phyloP scores from a whole-genome alignment of 1,140 invertebrate genomes.

The Wiebesia pumilae region DNA sequence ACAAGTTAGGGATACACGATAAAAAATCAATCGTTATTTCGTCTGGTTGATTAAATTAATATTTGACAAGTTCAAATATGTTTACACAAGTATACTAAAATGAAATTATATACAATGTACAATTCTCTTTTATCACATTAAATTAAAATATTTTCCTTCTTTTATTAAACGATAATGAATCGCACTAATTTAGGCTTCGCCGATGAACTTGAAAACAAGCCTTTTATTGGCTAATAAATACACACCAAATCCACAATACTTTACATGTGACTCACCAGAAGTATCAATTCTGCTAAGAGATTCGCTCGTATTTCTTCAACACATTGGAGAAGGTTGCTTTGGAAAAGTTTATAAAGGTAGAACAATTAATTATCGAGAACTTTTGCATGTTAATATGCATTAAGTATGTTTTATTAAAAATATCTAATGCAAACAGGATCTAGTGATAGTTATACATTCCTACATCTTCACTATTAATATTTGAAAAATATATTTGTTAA shows the following conservation, averaged over 20 bases:
- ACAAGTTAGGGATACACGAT: not conserved
- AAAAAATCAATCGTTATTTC: not conserved
- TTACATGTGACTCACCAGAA: conserved; percentile 75
- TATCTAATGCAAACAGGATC: too few relatives aligned
- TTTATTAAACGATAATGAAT: not conserved
- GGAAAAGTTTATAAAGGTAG: conserved; percentile 93
- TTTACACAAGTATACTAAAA: not conserved
- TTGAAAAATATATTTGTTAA: not conserved
- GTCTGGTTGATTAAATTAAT: conserved; percentile 1
- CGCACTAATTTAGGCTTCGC: conserved; percentile 64
- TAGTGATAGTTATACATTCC: too few relatives aligned
- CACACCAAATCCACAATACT: conserved; percentile 86
- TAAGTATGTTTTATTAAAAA: not conserved
- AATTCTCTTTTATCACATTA: not conserved
- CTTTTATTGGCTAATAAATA: conserved; percentile 83
- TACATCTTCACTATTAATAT: not conserved
- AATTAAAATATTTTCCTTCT: not conserved
- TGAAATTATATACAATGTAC: not conserved
- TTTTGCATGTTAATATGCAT: not conserved
- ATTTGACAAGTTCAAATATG: not conserved
- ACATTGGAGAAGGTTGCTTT: conserved; percentile 93
- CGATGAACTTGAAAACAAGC: conserved; percentile 77
- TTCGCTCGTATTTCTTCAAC: conserved; percentile 81
- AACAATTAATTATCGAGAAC: conserved; percentile 2
- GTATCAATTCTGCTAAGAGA: conserved; percentile 80